phyloP scores from a whole-genome alignment of 2,888 invertebrate species.

The Nemurella pictetii region DNA sequence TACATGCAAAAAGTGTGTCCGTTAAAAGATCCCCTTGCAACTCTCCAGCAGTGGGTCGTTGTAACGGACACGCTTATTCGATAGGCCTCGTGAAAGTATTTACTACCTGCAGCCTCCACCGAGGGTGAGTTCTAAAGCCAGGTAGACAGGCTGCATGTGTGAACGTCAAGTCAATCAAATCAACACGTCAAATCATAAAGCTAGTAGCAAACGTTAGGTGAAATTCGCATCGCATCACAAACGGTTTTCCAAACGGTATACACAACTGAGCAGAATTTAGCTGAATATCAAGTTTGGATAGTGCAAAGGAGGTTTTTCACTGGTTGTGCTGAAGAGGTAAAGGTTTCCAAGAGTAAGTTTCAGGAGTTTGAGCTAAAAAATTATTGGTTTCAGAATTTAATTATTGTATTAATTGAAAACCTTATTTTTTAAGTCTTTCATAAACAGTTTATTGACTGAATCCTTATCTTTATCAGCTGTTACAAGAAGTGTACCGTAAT shows the following conservation, averaged over 20 bases:
- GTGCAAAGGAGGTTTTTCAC: too few species aligned
- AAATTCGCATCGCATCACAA: not conserved
- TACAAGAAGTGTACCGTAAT: too few species aligned
- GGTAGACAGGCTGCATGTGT: slow-evolving; percentile 61
- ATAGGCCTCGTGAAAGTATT: not conserved
- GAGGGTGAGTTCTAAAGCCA: slow-evolving; percentile 59
- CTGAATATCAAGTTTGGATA: too few species aligned
- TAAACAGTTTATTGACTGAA: too few species aligned
- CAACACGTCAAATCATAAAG: not conserved
- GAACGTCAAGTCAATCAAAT: slow-evolving; percentile 6
- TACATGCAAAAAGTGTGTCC: not conserved
- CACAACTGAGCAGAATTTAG: not conserved
- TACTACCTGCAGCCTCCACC: slow-evolving; percentile 36
- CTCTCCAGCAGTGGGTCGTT: not conserved
- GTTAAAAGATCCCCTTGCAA: not conserved
- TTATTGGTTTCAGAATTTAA: too few species aligned
- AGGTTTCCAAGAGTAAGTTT: too few species aligned
- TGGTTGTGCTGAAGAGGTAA: too few species aligned
- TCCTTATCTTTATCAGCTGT: too few species aligned
- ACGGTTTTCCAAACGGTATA: not conserved
- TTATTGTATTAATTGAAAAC: too few species aligned
- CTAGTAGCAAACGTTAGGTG: not conserved
- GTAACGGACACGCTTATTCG: not conserved
- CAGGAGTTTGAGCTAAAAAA: too few species aligned
- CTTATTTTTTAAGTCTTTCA: too few species aligned